Evolutionary conservation across 2,888 invertebrate species (phyloP), one percentile per base, ranked within the genome.

Genomic region (Netelia inedita): DNA sequence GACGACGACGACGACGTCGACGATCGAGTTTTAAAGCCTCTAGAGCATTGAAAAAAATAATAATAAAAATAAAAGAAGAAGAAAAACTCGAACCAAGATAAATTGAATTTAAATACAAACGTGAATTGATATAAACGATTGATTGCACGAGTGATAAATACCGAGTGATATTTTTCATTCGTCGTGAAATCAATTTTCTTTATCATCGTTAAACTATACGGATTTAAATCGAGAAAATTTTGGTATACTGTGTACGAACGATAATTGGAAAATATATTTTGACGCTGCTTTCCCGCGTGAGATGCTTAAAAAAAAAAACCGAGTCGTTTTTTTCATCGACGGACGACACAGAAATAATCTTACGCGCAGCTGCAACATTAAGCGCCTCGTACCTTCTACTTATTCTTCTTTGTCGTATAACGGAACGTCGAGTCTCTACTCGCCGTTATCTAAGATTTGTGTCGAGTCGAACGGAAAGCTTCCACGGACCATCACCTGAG

Each of bases 391-490:
- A 19, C n/a, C 28, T 61, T 71, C 21, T 63, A 41, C 50, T 55
- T 46, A 71, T 21, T 81, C 61, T 28, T 50, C 74, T 43, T 57
- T 73, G 50, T 69, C 65, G 65, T 57, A 2, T 85, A 85, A 85
- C 85, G 85, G 85, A 82, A 79, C 75, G 79, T 74, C 69, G 85
- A 61, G 59, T 75, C 75, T n/a, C n/a, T n/a, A n/a, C n/a, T 53
- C 72, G 79, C 85, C 85, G 85, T 85, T 85, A 85, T 82, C 85
- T 82, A 75, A 79, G 43, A 82, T 85, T 82, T 63, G 85, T 82
- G 79, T 63, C 75, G 69, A 79, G 82, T 80, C 16, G 74, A 82
- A 82, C 79, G 82, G 85, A 85, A 85, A 85, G 71, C 82, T 85
- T 79, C 82, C 85, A 81, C n/a, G n/a, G 73, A 53, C 74, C 69